Evolutionary conservation across 2,888 invertebrate genomes (phyloP).

Genomic region (Vesta saturnalis): DNA sequence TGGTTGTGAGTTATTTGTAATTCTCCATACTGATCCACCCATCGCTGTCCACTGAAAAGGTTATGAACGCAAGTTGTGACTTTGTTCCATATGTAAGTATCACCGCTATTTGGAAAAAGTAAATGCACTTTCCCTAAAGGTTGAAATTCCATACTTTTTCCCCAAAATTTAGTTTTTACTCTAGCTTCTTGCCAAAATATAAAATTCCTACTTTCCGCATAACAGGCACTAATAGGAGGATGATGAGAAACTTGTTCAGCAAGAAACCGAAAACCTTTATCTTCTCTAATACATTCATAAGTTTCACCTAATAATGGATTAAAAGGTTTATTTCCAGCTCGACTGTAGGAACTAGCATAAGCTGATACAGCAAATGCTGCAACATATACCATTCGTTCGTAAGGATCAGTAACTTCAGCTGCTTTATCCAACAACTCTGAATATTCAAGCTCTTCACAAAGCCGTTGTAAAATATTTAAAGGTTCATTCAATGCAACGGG

Average conservation of each 20-base stretch:
- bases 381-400: slow-evolving; percentile 79
- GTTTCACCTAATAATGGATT: slow-evolving; percentile 86
- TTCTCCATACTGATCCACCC: slow-evolving; percentile 90
- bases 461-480: slow-evolving; percentile 79
- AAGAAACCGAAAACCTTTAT: slow-evolving; percentile 80
- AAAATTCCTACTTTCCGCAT: slow-evolving; percentile 81
- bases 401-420: slow-evolving; percentile 70
- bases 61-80: slow-evolving; percentile 89
- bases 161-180: slow-evolving; percentile 90
- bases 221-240: slow-evolving; percentile 84
- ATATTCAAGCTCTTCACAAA: slow-evolving; percentile 87
- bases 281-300: slow-evolving; percentile 81
- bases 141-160: slow-evolving; percentile 90
- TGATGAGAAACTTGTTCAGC: slow-evolving; percentile 89
- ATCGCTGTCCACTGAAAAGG: slow-evolving; percentile 82
- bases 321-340: slow-evolving; percentile 87
- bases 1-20: slow-evolving; percentile 74
- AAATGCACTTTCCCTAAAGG: slow-evolving; percentile 78
- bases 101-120: slow-evolving; percentile 69
- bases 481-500: slow-evolving; percentile 89
- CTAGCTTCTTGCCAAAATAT: slow-evolving; percentile 85
- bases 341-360: slow-evolving; percentile 76
- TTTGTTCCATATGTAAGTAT: slow-evolving; percentile 82
- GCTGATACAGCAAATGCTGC: slow-evolving; percentile 86
- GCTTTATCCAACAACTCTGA: slow-evolving; percentile 83